Percentiles rank a stretch among this genome's conserved stretches.
These are phyloP conservation scores for Heliconius cydno DNA, from an alignment of 2,888 invertebrate genomes.

Conservation along the genomic window DNA sequence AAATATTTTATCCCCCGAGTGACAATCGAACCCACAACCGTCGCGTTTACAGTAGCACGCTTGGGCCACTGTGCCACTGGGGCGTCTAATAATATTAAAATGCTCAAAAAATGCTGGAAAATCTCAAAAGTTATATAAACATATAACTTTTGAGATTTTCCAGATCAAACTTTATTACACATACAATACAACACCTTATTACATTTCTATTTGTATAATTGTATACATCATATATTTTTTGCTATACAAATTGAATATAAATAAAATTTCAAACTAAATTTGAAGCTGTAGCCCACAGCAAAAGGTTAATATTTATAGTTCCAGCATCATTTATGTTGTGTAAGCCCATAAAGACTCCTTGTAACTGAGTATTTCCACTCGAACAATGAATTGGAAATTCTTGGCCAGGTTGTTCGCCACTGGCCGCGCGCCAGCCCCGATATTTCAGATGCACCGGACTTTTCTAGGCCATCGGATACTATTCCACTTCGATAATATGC, in stretches of 20 bases:
- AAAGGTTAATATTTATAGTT: background rate
- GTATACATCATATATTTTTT: background rate
- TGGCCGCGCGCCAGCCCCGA: constrained; percentile 34
- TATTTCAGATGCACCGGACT: constrained; percentile 31
- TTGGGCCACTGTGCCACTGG: too few relatives aligned
- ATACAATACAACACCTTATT: background rate
- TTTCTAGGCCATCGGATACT: constrained; percentile 34
- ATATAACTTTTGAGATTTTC: too few relatives aligned
- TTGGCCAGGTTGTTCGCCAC: constrained; percentile 19
- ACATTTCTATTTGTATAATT: background rate
- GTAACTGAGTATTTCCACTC: constrained; percentile 12
- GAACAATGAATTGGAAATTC: constrained; percentile 32
- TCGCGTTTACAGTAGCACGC: too few relatives aligned
- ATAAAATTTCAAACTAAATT: background rate
- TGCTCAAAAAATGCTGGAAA: too few relatives aligned
- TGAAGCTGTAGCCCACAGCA: background rate
- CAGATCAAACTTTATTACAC: too few relatives aligned
- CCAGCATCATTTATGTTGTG: background rate
- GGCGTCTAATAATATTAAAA: too few relatives aligned
- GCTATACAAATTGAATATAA: background rate
- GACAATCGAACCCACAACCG: too few relatives aligned
- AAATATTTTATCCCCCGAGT: too few relatives aligned
- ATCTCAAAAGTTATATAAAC: too few relatives aligned
- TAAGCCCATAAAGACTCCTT: background rate
- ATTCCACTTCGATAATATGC: constrained; percentile 31